These are phyloP conservation scores for Caenorhabditis uteleia DNA, from an alignment of 2,888 invertebrate genomes.

Conservation along the genomic window DNA sequence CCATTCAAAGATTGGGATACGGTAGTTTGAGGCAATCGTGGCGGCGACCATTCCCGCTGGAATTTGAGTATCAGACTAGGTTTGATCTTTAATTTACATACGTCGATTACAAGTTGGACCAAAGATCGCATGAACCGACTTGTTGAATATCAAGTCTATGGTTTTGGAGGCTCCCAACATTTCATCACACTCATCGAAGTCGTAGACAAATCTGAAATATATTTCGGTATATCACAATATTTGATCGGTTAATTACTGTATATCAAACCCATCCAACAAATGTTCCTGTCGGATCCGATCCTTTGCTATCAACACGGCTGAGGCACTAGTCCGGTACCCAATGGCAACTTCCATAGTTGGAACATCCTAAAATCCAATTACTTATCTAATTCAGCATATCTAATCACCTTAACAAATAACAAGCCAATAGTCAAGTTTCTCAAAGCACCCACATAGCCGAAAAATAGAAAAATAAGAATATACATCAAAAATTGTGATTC, in stretches of 20 bases:
- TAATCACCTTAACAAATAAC: too few relatives aligned
- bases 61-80: neutral
- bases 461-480: too few relatives aligned
- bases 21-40: neutral
- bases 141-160: neutral
- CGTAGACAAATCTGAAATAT: neutral
- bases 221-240: too few relatives aligned
- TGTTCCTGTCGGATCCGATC: neutral
- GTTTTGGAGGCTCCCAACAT: neutral
- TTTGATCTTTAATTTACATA: neutral
- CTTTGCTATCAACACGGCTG: neutral
- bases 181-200: slow-evolving; percentile 2
- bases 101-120: neutral
- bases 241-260: neutral
- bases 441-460: too few relatives aligned
- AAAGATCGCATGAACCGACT: neutral
- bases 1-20: neutral
- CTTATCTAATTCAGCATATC: too few relatives aligned
- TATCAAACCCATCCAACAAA: neutral
- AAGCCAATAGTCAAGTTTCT: too few relatives aligned
- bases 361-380: slow-evolving; percentile 14
- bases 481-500: too few relatives aligned
- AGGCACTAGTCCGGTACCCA: neutral
- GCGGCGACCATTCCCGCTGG: neutral
- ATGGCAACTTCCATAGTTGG: slow-evolving; percentile 10